Evolutionary conservation across 2,888 invertebrate species (phyloP), one percentile per base, ranked within the genome.

Genomic region (Bombylius discolor): DNA sequence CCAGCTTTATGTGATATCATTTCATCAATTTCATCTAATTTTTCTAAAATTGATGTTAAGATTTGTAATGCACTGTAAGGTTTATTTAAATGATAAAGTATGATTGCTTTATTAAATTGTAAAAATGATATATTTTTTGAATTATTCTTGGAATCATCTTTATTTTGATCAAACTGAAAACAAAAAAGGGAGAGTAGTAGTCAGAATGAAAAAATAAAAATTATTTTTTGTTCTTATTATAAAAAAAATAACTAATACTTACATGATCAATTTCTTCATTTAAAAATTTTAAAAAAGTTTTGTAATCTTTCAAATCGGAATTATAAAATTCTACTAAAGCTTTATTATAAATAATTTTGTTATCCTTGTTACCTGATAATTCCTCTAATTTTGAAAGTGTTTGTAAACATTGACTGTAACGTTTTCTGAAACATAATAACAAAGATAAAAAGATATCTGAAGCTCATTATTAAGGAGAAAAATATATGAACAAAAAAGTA

Each of bases 281-380:
- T 32, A 91, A 74, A 53, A 79, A 79, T 65, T 83, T 84, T 59
- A 84, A 80, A 65, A 91, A 84, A 53, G 81, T 78, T 55, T 87
- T 85, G 13, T 85, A 81, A 64, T 87, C 85, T 63, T 81, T 85
- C 66, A 86, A 79, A 51, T 84, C 85, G 56, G 79, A 80, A 60
- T 81, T 81, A 70, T 85, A 89, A 71, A 87, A 92, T 67, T 91
- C 89, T 0, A 83, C 84, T 0, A 95, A 83, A 34, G 87, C 84
- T 73, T 86, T 87, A 68, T 96, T 95, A 45, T 55, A 42, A 13
- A 32, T 31, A 11, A 55, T 59, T 45, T 69, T 68, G 14, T 61
- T 55, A 46, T 48, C 61, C 5, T 23, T 23, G 23, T 58, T 62
- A 47, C 67, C 68, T 57, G 67, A 67, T 32, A 66, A 64, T 39